A percentile compares a stretch with the other conserved stretches of the same genome.
Evolutionary conservation across 2,888 invertebrate genomes (phyloP).

Genomic region (Polydrusus cervinus): DNA sequence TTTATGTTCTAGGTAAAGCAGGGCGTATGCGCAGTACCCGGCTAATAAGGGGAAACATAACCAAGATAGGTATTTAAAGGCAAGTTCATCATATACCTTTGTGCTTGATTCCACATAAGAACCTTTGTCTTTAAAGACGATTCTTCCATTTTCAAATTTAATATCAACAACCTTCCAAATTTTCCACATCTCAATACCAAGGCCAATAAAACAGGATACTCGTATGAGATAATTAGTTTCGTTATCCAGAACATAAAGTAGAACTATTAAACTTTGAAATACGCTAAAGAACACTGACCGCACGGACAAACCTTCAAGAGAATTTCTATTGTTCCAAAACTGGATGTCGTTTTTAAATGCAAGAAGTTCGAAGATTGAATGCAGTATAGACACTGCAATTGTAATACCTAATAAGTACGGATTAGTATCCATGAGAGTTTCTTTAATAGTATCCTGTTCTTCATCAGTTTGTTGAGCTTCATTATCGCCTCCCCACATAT

Average conservation of each 20-base stretch:
- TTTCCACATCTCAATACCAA: constrained; percentile 99
- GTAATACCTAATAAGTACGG: constrained; percentile 95
- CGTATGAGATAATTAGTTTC: constrained; percentile 98
- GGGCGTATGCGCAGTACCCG: constrained; percentile 95
- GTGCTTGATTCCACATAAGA: constrained; percentile 97
- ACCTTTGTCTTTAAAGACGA: constrained; percentile 93
- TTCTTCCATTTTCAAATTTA: constrained; percentile 84
- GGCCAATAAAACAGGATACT: constrained; percentile 94
- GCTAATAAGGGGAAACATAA: constrained; percentile 93
- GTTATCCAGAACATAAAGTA: constrained; percentile 97
- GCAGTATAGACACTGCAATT: constrained; percentile 92
- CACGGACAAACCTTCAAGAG: constrained; percentile 97
- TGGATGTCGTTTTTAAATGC: constrained; percentile 99
- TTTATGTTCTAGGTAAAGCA: constrained; percentile 96
- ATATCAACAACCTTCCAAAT: constrained; percentile 97
- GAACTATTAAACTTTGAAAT: constrained; percentile 95
- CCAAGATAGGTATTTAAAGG: constrained; percentile 98
- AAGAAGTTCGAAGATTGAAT: constrained; percentile 97
- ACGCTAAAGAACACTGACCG: constrained; percentile 99
- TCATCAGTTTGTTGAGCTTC: constrained; percentile 86
- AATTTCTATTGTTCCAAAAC: constrained; percentile 99
- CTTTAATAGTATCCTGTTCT: constrained; percentile 93
- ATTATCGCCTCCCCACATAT: constrained; percentile 79
- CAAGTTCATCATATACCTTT: constrained; percentile 93
- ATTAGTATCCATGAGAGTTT: constrained; percentile 96